Percentiles rank a stretch among this genome's conserved stretches.
Conservation (phyloP, 2,888 invertebrate species). For the Sinhomidia bicolor region DNA sequence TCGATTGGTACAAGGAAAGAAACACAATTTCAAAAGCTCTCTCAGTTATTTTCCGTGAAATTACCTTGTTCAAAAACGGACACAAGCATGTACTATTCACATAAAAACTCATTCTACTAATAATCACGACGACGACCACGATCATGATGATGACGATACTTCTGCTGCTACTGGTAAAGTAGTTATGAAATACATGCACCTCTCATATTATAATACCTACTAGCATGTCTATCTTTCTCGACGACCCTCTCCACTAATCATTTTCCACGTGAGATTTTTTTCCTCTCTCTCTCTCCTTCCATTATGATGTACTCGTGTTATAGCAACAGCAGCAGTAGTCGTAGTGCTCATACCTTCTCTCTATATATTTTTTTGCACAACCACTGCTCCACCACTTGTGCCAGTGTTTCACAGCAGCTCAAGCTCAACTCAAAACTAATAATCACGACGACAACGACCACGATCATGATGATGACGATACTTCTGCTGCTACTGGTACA, state of each 20-base stretch:
- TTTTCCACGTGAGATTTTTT: conserved; percentile 59
- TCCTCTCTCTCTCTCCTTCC: too few relatives aligned
- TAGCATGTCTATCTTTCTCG: conserved; percentile 2
- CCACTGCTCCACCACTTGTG: background rate
- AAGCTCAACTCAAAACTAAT: background rate
- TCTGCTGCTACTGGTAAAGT: background rate
- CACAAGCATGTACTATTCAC: too few relatives aligned
- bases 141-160: background rate
- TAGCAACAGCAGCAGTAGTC: too few relatives aligned
- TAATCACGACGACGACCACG: background rate
- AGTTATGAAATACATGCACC: background rate
- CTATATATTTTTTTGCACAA: background rate
- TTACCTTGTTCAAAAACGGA: too few relatives aligned
- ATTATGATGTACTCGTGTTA: background rate
- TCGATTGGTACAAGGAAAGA: too few relatives aligned
- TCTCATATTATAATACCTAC: too few relatives aligned
- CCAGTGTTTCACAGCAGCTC: too few relatives aligned
- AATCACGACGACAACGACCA: background rate
- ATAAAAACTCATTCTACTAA: too few relatives aligned
- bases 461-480: background rate
- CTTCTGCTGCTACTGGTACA: background rate
- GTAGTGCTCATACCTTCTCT: background rate
- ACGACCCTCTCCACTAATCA: conserved; percentile 62
- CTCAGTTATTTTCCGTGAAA: too few relatives aligned
- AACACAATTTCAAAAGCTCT: background rate